A percentile compares a stretch with the other conserved stretches of the same genome.
Evolutionary conservation across 2,113 vertebrate species (phyloP).

Genomic region (Lethenteron camtschaticum): DNA sequence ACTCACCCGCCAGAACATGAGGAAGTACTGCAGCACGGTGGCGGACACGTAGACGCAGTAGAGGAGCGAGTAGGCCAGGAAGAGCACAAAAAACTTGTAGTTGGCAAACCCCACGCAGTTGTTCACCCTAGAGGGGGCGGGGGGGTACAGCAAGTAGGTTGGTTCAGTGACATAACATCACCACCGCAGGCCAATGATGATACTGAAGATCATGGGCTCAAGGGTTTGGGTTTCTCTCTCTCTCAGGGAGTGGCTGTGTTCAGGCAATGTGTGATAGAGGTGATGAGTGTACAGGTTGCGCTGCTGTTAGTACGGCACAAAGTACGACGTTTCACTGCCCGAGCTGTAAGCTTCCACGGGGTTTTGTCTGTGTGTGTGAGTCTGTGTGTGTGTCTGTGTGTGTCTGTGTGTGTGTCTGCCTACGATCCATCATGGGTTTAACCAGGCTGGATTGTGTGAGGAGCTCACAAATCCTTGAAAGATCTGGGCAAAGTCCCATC

Average conservation of each 20-base stretch:
- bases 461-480: no score
- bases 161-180: background rate
- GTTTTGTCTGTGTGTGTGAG: no score
- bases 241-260: background rate
- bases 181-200: no score
- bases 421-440: no score
- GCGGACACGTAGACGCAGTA: constrained; percentile 73
- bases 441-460: no score
- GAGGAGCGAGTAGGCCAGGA: constrained; percentile 75
- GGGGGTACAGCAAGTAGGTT: constrained; percentile 7
- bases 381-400: no score
- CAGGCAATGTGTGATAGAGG: background rate
- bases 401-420: no score
- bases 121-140: constrained; percentile 50
- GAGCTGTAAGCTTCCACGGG: no score
- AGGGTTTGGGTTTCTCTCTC: background rate
- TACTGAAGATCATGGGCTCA: background rate
- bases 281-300: background rate
- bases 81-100: constrained; percentile 97
- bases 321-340: no score
- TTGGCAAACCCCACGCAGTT: constrained; percentile 97
- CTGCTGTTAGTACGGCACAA: no score
- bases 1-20: constrained; percentile 94
- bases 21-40: constrained; percentile 82
- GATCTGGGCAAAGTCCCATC: no score